phyloP scores from a whole-genome alignment of 2,113 vertebrate genomes.

The Pelusios castaneus region DNA sequence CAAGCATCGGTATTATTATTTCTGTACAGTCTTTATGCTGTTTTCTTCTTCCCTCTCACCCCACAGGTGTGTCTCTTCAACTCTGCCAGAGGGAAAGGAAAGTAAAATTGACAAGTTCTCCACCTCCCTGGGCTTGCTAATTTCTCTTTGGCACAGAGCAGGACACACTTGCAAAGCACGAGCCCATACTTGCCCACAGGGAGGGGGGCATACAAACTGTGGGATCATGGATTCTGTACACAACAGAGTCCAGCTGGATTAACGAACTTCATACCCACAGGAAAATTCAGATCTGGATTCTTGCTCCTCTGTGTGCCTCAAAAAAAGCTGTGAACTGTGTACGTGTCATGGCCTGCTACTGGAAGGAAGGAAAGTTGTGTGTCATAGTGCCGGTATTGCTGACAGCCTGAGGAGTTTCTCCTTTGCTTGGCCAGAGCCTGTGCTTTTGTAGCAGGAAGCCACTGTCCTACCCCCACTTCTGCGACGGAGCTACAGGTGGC shows the following conservation, averaged over 20 bases:
- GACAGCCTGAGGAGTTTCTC: neutral
- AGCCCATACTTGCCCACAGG: neutral
- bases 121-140: neutral
- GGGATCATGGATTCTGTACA: neutral
- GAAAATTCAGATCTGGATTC: neutral
- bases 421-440: neutral
- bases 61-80: neutral
- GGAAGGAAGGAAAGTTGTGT: neutral
- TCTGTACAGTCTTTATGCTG: neutral
- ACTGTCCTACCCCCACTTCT: neutral
- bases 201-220: neutral
- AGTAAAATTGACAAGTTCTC: neutral
- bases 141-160: neutral
- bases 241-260: neutral
- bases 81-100: neutral
- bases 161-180: neutral
- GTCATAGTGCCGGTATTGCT: neutral
- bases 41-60: neutral
- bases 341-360: neutral
- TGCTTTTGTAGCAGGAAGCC: conserved; percentile 1
- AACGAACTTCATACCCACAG: neutral
- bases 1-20: neutral
- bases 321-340: too few species aligned
- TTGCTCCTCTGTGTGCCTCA: neutral
- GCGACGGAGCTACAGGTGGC: neutral